Evolutionary conservation across 2,797 vertebrate genomes (phyloP).

Genomic region (Gallirallus australis): DNA sequence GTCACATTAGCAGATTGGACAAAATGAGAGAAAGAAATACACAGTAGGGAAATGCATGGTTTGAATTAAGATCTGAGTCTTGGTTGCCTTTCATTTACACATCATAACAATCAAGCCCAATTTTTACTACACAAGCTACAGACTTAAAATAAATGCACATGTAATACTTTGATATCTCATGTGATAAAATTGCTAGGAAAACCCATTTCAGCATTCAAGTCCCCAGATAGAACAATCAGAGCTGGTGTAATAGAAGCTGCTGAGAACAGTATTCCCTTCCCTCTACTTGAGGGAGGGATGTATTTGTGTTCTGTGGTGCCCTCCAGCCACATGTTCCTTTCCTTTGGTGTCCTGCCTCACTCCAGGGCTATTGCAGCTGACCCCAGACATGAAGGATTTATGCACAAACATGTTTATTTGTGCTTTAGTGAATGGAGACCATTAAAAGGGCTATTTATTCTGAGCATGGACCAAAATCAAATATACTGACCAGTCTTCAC

Average conservation of each 20-base stretch:
- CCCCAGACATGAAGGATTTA: background rate
- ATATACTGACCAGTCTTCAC: background rate
- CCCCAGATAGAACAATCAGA: conserved; percentile 6
- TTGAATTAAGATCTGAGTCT: conserved; percentile 58
- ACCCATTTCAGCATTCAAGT: background rate
- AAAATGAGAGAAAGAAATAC: conserved; percentile 18
- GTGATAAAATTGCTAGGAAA: conserved; percentile 25
- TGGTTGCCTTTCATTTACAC: conserved; percentile 50
- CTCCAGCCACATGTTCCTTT: background rate
- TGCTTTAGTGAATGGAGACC: background rate
- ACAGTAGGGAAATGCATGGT: conserved; percentile 17
- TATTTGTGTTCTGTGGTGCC: conserved; percentile 28
- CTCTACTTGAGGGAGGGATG: background rate
- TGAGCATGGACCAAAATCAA: background rate
- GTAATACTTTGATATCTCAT: conserved; percentile 49
- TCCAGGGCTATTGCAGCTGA: background rate
- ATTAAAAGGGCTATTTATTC: background rate
- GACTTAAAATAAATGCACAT: conserved; percentile 47
- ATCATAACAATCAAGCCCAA: background rate
- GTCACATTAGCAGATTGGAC: conserved; percentile 49
- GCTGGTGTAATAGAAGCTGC: background rate
- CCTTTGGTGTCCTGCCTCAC: background rate
- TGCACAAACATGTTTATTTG: conserved; percentile 9
- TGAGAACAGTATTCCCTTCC: background rate
- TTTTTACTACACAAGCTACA: conserved; percentile 16